These are phyloP conservation scores for Pectinophora gossypiella DNA, from an alignment of 1,140 invertebrate genomes.

Conservation along the genomic window DNA sequence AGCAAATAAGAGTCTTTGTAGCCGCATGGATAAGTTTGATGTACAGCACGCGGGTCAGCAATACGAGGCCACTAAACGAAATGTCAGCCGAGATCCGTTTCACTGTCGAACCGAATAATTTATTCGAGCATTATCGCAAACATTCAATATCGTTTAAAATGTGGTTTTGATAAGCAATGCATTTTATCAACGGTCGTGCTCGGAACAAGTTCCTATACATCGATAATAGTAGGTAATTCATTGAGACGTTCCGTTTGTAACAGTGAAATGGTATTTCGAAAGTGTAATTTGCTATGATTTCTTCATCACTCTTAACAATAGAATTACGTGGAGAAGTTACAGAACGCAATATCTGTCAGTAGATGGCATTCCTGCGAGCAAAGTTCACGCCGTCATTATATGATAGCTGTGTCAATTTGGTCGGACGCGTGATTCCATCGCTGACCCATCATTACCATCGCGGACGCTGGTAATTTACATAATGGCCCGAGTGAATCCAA, in stretches of 20 bases:
- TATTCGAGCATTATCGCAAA: not conserved
- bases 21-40: constrained; percentile 17
- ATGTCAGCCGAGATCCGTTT: constrained; percentile 59
- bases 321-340: no score
- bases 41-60: constrained; percentile 46
- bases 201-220: no score
- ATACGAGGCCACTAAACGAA: constrained; percentile 53
- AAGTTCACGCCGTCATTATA: constrained; percentile 19
- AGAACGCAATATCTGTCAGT: no score
- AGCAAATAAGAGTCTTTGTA: constrained; percentile 19
- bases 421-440: constrained; percentile 30
- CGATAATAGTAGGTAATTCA: no score
- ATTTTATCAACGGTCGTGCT: not conserved
- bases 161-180: not conserved
- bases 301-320: no score
- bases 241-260: no score
- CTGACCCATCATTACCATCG: constrained; percentile 29
- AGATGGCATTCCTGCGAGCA: no score
- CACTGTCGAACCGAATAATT: constrained; percentile 25
- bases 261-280: no score
- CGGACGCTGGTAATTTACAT: constrained; percentile 37
- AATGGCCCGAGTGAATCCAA: constrained; percentile 34
- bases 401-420: constrained; percentile 20
- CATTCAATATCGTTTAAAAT: not conserved
- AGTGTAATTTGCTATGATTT: no score